Evolutionary conservation across 2,113 vertebrate species (phyloP).

Genomic region (Chaetodon auriga): DNA sequence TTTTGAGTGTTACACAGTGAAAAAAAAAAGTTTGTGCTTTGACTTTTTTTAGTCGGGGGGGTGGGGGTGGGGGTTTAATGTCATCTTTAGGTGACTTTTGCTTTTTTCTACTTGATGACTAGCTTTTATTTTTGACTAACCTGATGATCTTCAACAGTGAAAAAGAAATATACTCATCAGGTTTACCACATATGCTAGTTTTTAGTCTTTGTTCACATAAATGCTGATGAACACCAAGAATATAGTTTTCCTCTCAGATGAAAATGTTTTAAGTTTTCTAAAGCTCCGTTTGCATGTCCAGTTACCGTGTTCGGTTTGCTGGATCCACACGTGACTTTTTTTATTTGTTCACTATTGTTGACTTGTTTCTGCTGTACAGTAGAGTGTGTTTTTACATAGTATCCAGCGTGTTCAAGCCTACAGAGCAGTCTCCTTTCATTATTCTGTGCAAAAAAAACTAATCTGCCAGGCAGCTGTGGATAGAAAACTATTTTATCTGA

Average conservation of each 20-base stretch:
- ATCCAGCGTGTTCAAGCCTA: conserved; percentile 29
- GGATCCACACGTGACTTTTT: conserved; percentile 21
- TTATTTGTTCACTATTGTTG: conserved; percentile 21
- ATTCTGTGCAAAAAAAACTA: conserved; percentile 47
- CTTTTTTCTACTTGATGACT: conserved; percentile 45
- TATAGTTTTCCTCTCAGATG: conserved; percentile 15
- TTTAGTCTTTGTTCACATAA: conserved; percentile 21
- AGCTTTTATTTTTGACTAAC: conserved; percentile 26
- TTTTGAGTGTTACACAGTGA: conserved; percentile 25
- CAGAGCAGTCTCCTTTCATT: conserved; percentile 32
- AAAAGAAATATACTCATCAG: conserved; percentile 12
- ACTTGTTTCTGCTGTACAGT: conserved; percentile 39
- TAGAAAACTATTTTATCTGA: conserved; percentile 39
- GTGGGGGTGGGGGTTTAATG: background rate
- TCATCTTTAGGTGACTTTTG: conserved; percentile 5
- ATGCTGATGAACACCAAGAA: conserved; percentile 34
- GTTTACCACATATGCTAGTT: conserved; percentile 25
- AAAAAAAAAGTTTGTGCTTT: conserved; percentile 1
- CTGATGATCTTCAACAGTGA: conserved; percentile 14
- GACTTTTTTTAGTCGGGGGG: background rate
- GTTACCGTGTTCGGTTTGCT: conserved; percentile 25
- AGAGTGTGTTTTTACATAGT: conserved; percentile 24
- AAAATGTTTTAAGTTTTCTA: conserved; percentile 29
- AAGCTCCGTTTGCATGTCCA: conserved; percentile 37
- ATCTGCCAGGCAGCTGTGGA: conserved; percentile 20